phyloP scores from a whole-genome alignment of 2,797 vertebrate species.

The Cynodonichthys magdalenae region DNA sequence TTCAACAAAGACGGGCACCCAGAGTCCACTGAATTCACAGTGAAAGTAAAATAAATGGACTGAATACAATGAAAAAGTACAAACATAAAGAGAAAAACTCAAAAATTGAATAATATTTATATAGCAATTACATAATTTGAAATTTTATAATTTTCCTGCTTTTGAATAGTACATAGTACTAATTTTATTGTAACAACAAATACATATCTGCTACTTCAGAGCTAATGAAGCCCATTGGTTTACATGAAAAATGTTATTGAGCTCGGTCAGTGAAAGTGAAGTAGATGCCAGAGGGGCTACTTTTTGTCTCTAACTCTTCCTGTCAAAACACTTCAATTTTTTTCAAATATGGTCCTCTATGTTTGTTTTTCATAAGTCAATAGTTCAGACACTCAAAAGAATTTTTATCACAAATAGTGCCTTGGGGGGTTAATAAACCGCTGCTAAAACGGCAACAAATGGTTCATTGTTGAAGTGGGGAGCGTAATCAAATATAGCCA shows the following conservation, averaged over 20 bases:
- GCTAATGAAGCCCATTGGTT: too few relatives aligned
- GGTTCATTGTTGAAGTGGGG: slow-evolving; percentile 30
- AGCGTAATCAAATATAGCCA: slow-evolving; percentile 25
- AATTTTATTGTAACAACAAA: too few relatives aligned
- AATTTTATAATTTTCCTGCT: too few relatives aligned
- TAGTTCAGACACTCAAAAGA: not conserved
- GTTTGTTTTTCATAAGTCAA: not conserved
- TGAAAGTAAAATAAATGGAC: too few relatives aligned
- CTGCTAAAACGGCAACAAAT: slow-evolving; percentile 22
- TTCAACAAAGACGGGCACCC: too few relatives aligned
- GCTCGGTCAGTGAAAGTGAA: not conserved
- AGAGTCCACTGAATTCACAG: too few relatives aligned
- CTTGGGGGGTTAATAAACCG: slow-evolving; percentile 3
- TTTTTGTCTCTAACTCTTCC: not conserved
- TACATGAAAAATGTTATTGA: too few relatives aligned
- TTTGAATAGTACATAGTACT: too few relatives aligned
- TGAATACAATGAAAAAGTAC: too few relatives aligned
- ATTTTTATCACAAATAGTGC: slow-evolving; percentile 2
- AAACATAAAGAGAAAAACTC: too few relatives aligned
- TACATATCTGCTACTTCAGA: not conserved
- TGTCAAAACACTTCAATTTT: not conserved
- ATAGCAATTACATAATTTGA: too few relatives aligned
- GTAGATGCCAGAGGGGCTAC: not conserved
- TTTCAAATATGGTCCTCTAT: not conserved
- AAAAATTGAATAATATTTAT: too few relatives aligned